A percentile compares a stretch with the other conserved stretches of the same genome.
phyloP scores from a whole-genome alignment of 2,888 invertebrate species.

The Hirtodrosophila confusa region DNA sequence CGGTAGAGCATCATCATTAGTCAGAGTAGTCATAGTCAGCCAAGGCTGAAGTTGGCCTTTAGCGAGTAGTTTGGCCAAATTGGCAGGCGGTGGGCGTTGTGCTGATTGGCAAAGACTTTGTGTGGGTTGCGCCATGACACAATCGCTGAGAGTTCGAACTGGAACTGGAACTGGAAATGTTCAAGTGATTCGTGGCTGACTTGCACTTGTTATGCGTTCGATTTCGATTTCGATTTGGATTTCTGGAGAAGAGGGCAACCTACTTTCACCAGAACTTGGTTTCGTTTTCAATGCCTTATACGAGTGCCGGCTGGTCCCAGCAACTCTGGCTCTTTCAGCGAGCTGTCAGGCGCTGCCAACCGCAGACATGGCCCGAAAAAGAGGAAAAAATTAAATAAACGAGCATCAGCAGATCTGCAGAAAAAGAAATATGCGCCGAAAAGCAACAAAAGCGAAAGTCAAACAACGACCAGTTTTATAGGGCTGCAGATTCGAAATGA shows the following conservation, averaged over 20 bases:
- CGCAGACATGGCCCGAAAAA: slow-evolving; percentile 33
- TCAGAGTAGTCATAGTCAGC: slow-evolving; percentile 33
- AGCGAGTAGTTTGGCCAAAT: slow-evolving; percentile 52
- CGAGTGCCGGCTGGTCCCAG: slow-evolving; percentile 3
- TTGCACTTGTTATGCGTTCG: slow-evolving; percentile 73
- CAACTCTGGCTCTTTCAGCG: slow-evolving; percentile 44
- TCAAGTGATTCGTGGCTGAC: slow-evolving; percentile 36
- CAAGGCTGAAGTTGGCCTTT: slow-evolving; percentile 45
- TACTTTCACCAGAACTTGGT: slow-evolving; percentile 76
- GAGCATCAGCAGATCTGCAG: slow-evolving; percentile 46
- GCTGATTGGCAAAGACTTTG: slow-evolving; percentile 46
- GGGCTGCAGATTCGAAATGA: slow-evolving; percentile 72
- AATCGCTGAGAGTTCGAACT: slow-evolving; percentile 37
- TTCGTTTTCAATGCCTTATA: slow-evolving; percentile 71
- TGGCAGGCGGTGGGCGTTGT: slow-evolving; percentile 60
- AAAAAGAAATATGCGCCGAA: slow-evolving; percentile 52
- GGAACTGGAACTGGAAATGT: slow-evolving; percentile 24
- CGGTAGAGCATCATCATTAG: slow-evolving; percentile 53
- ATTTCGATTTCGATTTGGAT: slow-evolving; percentile 52
- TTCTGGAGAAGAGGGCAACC: slow-evolving; percentile 52
- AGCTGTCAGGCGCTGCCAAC: slow-evolving; percentile 48
- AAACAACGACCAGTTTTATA: slow-evolving; percentile 78
- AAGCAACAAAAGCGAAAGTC: slow-evolving; percentile 77
- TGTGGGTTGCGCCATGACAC: slow-evolving; percentile 67
- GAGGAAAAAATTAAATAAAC: slow-evolving; percentile 24